Conservation (phyloP, 2,113 vertebrate species). For the Puma concolor region DNA sequence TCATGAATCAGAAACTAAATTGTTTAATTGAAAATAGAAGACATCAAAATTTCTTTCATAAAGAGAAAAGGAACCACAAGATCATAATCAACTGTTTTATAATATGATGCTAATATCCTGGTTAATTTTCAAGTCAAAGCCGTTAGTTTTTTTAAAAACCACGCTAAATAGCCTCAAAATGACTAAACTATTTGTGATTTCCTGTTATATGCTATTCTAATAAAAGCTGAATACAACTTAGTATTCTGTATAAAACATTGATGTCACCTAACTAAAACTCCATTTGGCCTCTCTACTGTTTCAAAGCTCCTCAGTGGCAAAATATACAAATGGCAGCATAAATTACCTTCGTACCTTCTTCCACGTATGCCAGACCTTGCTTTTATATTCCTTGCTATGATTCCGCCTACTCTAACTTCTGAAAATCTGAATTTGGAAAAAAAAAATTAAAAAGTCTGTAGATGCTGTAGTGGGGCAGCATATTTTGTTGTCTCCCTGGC, state of each 20-base stretch:
- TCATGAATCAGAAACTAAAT: slow-evolving; percentile 26
- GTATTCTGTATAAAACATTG: slow-evolving; percentile 22
- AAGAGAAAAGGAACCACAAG: slow-evolving; percentile 27
- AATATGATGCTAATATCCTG: slow-evolving; percentile 44
- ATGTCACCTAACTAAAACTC: slow-evolving; percentile 30
- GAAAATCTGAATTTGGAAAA: neutral
- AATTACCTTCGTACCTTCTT: neutral
- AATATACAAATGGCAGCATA: neutral
- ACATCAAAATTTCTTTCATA: slow-evolving; percentile 21
- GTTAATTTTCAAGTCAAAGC: slow-evolving; percentile 66
- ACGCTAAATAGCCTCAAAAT: slow-evolving; percentile 52
- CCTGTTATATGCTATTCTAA: slow-evolving; percentile 44
- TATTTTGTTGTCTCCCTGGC: neutral
- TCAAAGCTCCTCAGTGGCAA: neutral
- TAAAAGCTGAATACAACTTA: slow-evolving; percentile 48
- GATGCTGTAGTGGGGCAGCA: neutral
- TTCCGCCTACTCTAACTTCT: neutral
- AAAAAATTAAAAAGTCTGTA: neutral
- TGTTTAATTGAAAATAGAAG: neutral
- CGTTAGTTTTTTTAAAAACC: slow-evolving; percentile 46
- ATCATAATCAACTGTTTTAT: slow-evolving; percentile 56
- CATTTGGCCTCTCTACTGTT: neutral
- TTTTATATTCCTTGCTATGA: neutral
- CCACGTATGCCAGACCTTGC: neutral
- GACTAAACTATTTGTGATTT: slow-evolving; percentile 65